A percentile compares a stretch with the other conserved stretches of the same genome.
These are phyloP conservation scores for Todus mexicanus DNA, from an alignment of 2,797 vertebrate genomes.

Conservation along the genomic window DNA sequence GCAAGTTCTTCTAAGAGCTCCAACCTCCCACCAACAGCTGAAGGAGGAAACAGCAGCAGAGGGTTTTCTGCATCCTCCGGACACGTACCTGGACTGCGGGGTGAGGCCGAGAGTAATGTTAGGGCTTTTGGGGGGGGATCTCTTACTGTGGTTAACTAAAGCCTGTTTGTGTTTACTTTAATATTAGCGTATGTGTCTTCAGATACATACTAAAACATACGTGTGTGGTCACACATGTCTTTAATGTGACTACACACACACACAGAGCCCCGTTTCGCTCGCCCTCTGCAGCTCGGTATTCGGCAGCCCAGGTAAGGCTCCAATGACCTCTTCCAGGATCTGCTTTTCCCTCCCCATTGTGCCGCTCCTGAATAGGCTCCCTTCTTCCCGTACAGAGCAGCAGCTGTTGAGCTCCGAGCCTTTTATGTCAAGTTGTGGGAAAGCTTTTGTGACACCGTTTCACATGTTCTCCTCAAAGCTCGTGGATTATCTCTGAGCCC, in stretches of 20 bases:
- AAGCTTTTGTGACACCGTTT: slow-evolving; percentile 74
- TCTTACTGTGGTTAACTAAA: neutral
- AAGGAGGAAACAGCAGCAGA: neutral
- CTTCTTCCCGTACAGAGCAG: slow-evolving; percentile 62
- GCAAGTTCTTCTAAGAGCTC: neutral
- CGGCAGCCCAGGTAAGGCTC: slow-evolving; percentile 58
- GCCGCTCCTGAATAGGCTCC: slow-evolving; percentile 65
- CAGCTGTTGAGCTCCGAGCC: slow-evolving; percentile 75
- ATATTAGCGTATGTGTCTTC: neutral
- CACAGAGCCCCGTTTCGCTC: neutral
- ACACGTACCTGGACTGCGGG: fast-evolving
- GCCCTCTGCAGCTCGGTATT: neutral
- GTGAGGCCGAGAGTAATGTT: too few species aligned
- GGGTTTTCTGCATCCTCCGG: neutral
- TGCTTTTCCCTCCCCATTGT: slow-evolving; percentile 49
- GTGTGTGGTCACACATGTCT: neutral
- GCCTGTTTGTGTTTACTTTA: neutral
- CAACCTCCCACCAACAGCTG: neutral
- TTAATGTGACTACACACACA: neutral
- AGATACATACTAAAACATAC: neutral
- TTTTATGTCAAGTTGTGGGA: slow-evolving; percentile 82
- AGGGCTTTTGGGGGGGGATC: neutral
- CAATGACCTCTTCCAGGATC: neutral
- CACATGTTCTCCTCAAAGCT: slow-evolving; percentile 74
- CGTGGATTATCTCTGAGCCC: slow-evolving; percentile 69